Evolutionary conservation across 2,888 invertebrate genomes (phyloP), one percentile per base, ranked within the genome.

Genomic region (Terebella lapidaria): DNA sequence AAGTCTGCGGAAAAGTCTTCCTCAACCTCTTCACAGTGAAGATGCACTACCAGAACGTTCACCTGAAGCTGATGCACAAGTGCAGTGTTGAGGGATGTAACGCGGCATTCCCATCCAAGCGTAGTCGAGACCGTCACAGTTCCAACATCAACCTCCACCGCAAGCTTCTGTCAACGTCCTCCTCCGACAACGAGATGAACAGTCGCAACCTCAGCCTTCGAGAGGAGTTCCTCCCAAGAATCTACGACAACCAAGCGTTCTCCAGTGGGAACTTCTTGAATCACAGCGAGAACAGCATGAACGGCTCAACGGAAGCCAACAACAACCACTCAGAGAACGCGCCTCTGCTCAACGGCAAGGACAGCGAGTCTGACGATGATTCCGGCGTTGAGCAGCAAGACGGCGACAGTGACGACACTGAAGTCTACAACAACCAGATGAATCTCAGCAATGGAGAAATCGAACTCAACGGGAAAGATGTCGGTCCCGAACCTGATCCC

Each of bases 51-150:
- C 94, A 94, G 83, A 94, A 92, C 80, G 91, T 92, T 10, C 95
- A 96, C 81, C 86, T 95, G 57, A 95, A 95, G 82, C 83, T 94
- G 63, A 92, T 94, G 89, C 94, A 94, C 82, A 91, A 91, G 77
- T 96, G 96, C 82, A 91, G 89, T 73, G 89, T 93, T 2, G 94
- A 94, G 68, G 94, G 94, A 1, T 96, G 96, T 79, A 91, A 91
- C 81, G 94, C 94, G 0, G 90, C 93, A 0, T 96, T 95, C 79
- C 91, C 93, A 3, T 94, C 94, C 0, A 94, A 93, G 77, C 84
- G 93, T 60, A 92, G 90, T 73, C 87, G 94, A 71, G 95, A 96
- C 74, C 86, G 93, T 1, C 95, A 96, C 81, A 92, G 92, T 75
- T 88, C 92, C 22, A 95, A 96, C 77, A 84, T 90, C 59, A 94